phyloP scores from a whole-genome alignment of 1,140 invertebrate genomes.

The Eumaeus atala region DNA sequence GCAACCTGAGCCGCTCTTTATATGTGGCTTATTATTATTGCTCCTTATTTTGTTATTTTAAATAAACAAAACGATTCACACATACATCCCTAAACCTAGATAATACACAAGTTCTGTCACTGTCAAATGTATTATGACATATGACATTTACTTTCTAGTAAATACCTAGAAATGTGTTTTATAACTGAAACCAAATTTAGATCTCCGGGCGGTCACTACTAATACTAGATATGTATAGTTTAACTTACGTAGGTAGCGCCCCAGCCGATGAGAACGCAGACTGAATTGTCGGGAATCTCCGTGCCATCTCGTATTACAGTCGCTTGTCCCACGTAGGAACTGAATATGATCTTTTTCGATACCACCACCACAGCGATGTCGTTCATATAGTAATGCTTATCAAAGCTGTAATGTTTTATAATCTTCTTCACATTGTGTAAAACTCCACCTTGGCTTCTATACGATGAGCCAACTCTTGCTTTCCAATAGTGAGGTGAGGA shows the following conservation, averaged over 20 bases:
- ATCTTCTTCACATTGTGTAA: slow-evolving; percentile 48
- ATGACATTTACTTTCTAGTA: too few relatives aligned
- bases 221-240: not conserved
- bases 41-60: too few relatives aligned
- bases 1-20: too few relatives aligned
- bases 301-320: slow-evolving; percentile 45
- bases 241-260: slow-evolving; percentile 46
- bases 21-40: too few relatives aligned
- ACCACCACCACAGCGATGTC: slow-evolving; percentile 52
- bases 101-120: too few relatives aligned
- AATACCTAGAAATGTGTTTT: too few relatives aligned
- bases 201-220: too few relatives aligned
- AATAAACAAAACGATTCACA: too few relatives aligned
- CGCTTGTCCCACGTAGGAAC: slow-evolving; percentile 41
- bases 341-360: slow-evolving; percentile 37
- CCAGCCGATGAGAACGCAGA: slow-evolving; percentile 51
- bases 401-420: slow-evolving; percentile 45
- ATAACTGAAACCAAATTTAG: too few relatives aligned
- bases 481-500: slow-evolving; percentile 48
- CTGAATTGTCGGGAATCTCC: slow-evolving; percentile 39
- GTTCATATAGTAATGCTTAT: slow-evolving; percentile 50
- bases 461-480: slow-evolving; percentile 53
- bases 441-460: slow-evolving; percentile 41
- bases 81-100: too few relatives aligned
- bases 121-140: too few relatives aligned